These are phyloP conservation scores for Hedychridium roseum DNA, from an alignment of 2,888 invertebrate genomes.

Conservation along the genomic window DNA sequence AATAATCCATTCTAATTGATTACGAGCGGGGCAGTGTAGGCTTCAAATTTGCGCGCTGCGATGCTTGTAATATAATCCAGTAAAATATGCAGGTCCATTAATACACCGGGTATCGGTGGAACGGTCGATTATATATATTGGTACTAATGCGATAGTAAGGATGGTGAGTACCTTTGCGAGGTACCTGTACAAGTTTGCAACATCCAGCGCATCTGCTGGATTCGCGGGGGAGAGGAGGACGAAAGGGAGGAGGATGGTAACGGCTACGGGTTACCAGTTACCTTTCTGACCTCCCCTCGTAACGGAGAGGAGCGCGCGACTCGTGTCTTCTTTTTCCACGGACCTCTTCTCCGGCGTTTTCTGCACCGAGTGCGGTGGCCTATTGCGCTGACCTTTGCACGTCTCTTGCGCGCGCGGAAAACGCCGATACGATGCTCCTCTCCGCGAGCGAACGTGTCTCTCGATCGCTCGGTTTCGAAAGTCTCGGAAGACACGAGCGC, in stretches of 20 bases:
- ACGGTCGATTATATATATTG: too few relatives aligned
- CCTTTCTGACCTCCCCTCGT: conserved; percentile 45
- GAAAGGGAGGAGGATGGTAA: conserved; percentile 33
- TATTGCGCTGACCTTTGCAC: conserved; percentile 43
- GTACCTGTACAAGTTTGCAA: conserved; percentile 41
- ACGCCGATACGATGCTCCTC: conserved; percentile 42
- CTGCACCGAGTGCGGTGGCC: conserved; percentile 31
- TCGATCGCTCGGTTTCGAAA: conserved; percentile 43
- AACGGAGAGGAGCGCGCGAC: conserved; percentile 45
- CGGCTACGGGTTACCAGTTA: conserved; percentile 44
- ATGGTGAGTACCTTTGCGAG: conserved; percentile 23
- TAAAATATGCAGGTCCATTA: too few relatives aligned
- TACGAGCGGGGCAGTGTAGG: too few relatives aligned
- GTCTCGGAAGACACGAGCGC: conserved; percentile 34
- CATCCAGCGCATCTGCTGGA: conserved; percentile 40
- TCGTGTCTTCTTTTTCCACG: conserved; percentile 42
- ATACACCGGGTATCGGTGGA: too few relatives aligned
- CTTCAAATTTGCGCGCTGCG: too few relatives aligned
- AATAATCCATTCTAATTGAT: too few relatives aligned
- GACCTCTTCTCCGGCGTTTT: too few relatives aligned
- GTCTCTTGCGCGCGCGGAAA: conserved; percentile 44
- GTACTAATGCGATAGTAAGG: not conserved
- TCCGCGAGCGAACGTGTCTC: conserved; percentile 23
- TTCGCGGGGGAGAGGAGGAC: conserved; percentile 30
- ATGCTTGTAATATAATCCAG: too few relatives aligned